Evolutionary conservation across 1,140 invertebrate genomes (phyloP).

Genomic region (Lepidostoma basale): DNA sequence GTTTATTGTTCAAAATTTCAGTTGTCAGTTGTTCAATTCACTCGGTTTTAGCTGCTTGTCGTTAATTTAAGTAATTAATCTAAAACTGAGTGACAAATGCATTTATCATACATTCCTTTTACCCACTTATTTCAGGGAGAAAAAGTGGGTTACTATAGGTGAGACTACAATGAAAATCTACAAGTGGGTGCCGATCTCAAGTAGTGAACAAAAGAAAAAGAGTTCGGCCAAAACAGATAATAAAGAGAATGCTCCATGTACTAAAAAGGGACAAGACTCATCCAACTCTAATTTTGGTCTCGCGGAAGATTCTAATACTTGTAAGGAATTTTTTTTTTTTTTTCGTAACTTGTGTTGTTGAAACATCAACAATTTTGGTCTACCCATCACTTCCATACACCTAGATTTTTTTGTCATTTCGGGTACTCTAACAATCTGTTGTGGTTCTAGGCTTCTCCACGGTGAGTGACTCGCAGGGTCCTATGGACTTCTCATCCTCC

Average conservation of each 20-base stretch:
- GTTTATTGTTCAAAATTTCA: too few species aligned
- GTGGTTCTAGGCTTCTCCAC: constrained; percentile 79
- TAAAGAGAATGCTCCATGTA: constrained; percentile 76
- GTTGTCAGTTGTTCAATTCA: too few species aligned
- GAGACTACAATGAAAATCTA: constrained; percentile 98
- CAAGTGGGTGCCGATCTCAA: constrained; percentile 95
- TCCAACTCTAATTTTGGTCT: constrained; percentile 82
- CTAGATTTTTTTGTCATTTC: too few species aligned
- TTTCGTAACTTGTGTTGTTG: not conserved
- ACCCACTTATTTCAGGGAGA: constrained; percentile 92
- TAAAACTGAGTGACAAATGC: too few species aligned
- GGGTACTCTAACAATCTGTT: too few species aligned
- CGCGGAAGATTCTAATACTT: constrained; percentile 88
- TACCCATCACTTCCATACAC: too few species aligned
- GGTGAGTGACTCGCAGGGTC: constrained; percentile 86
- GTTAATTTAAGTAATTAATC: too few species aligned
- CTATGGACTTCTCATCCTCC: constrained; percentile 81
- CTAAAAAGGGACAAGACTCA: constrained; percentile 72
- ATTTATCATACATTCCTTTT: constrained; percentile 37
- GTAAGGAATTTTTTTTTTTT: constrained; percentile 60
- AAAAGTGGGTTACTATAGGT: constrained; percentile 97
- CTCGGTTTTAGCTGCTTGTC: too few species aligned
- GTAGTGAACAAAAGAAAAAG: constrained; percentile 72
- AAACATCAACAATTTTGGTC: too few species aligned
- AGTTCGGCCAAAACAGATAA: constrained; percentile 72